Evolutionary conservation across 2,888 invertebrate species (phyloP), one percentile per base, ranked within the genome.

Genomic region (Drosophila pullipes): DNA sequence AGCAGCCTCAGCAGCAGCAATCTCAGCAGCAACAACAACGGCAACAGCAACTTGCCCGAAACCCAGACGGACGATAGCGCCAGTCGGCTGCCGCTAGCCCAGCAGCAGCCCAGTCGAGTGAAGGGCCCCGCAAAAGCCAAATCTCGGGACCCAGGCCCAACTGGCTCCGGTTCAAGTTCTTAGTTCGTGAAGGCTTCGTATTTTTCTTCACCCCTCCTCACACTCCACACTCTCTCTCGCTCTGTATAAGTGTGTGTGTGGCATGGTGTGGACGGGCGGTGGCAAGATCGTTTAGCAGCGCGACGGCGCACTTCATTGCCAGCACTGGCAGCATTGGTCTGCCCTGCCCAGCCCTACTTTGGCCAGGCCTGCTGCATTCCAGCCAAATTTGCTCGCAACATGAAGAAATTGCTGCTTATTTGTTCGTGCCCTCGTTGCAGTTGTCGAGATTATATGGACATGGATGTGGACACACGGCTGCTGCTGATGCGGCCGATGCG

Each of bases 221-320:
- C 35, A 1, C 31, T 55, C 22, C 47, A n/a, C 1, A 7, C 53
- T 33, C 22, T 22, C 22, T 22, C 22, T 3, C 28, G 53, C 18
- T 50, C 11, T 53, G 60, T 37, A 39, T 55, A 39, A 31, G 39
- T 63, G 53, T 71, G 70, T 68, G 88, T 88, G 88, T 88, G 88
- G 90, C 84, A 90, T 82, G 76, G 87, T 89, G 88, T 86, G 90
- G 88, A 88, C 89, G 87, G 87, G 90, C 87, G 89, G 87, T 87
- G 90, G 87, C 87, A 87, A 90, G 89, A 87, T 87, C 87, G 90
- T 87, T 87, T 87, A 87, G 86, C 89, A 90, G 86, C 77, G 75
- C 84, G 78, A 80, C 89, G 86, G 87, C 87, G 87, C 87, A 87
- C 87, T 87, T 87, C 87, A 87, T 88, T 85, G 82, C 79, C 76